These are phyloP conservation scores for Hylyphantes graminicola DNA, from an alignment of 1,140 invertebrate genomes.

Conservation along the genomic window DNA sequence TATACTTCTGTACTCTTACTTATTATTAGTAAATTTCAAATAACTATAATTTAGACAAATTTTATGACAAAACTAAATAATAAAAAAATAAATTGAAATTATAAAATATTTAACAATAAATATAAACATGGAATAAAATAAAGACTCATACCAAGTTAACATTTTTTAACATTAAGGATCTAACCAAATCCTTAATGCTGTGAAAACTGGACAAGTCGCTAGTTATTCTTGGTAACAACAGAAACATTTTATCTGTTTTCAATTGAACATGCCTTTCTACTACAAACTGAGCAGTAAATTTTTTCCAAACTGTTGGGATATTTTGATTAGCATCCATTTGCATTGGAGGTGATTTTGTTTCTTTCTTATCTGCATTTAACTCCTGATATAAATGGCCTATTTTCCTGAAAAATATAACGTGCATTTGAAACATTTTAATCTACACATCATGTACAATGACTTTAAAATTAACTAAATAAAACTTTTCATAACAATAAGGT, in stretches of 20 bases:
- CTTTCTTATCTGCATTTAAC: background rate
- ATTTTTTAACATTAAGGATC: conserved; percentile 18
- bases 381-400: too few species aligned
- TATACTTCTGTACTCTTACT: too few species aligned
- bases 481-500: too few species aligned
- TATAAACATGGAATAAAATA: background rate
- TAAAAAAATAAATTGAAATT: background rate
- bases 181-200: conserved; percentile 1
- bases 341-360: background rate
- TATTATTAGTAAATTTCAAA: too few species aligned
- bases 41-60: conserved; percentile 1
- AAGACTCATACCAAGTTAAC: conserved; percentile 46
- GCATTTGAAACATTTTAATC: too few species aligned
- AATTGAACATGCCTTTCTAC: background rate
- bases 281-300: conserved; percentile 32
- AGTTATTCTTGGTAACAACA: conserved; percentile 22
- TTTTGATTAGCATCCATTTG: background rate
- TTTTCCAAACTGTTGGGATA: conserved; percentile 11
- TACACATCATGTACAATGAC: too few species aligned
- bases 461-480: too few species aligned
- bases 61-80: background rate
- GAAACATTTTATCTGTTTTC: background rate
- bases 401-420: too few species aligned
- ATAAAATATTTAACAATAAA: too few species aligned
- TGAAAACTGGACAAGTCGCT: background rate